Conservation (phyloP, 2,797 vertebrate species). For the Myripristis murdjan region DNA sequence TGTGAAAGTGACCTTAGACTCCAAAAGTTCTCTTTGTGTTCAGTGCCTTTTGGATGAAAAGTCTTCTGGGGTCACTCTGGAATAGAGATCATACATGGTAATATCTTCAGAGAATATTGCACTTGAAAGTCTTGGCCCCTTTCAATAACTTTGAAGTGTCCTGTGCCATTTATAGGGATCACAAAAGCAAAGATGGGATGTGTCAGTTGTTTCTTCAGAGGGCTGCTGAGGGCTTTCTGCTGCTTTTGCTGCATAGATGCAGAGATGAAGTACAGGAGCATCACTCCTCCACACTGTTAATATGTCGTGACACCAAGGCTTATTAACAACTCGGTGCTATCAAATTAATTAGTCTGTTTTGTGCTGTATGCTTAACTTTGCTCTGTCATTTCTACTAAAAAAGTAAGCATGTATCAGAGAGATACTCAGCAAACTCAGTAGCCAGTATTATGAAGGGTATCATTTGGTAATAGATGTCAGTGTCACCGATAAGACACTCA, state of each 20-base stretch:
- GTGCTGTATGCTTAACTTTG: no score
- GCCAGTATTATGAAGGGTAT: background rate
- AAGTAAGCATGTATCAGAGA: no score
- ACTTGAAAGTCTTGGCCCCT: background rate
- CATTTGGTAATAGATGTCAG: slow-evolving; percentile 3
- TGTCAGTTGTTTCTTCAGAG: background rate
- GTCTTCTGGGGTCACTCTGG: background rate
- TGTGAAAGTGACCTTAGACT: no score
- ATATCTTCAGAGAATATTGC: no score
- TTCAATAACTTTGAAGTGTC: slow-evolving; percentile 7
- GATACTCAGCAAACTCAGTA: no score
- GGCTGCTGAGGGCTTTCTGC: background rate
- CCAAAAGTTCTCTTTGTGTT: slow-evolving; percentile 1
- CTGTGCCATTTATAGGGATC: slow-evolving; percentile 16
- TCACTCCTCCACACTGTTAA: no score
- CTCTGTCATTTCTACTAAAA: no score
- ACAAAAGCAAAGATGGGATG: background rate
- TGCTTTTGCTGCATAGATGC: background rate
- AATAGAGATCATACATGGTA: background rate
- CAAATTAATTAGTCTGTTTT: slow-evolving; percentile 9
- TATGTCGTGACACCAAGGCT: background rate
- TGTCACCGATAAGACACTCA: no score
- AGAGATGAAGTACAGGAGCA: background rate
- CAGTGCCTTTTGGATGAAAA: background rate
- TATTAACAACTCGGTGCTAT: slow-evolving; percentile 3